Evolutionary conservation across 2,797 vertebrate species (phyloP).

Genomic region (Tolypeutes matacus): DNA sequence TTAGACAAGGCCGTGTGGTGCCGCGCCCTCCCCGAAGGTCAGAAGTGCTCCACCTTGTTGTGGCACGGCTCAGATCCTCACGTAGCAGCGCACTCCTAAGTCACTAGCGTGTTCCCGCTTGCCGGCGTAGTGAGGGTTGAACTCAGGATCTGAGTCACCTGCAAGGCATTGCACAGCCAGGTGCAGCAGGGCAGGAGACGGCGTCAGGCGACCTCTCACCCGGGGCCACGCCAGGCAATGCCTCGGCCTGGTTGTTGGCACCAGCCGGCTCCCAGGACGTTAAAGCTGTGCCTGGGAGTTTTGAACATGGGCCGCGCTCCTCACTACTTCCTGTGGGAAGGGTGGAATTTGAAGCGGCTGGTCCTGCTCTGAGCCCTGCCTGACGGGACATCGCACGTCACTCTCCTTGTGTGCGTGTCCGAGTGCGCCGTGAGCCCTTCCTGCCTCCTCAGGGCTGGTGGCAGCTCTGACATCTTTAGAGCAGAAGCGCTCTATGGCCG

Average conservation of each 20-base stretch:
- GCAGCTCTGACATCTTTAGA: not conserved
- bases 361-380: not conserved
- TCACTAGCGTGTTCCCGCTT: not conserved
- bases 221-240: not conserved
- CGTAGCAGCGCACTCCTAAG: not conserved
- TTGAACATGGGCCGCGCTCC: not conserved
- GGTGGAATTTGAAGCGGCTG: not conserved
- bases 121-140: not conserved
- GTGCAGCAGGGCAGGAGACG: not conserved
- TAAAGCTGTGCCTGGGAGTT: not conserved
- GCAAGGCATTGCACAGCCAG: not conserved
- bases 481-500: not conserved
- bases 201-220: not conserved
- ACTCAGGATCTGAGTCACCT: not conserved
- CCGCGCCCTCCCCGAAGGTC: not conserved
- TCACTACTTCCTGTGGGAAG: not conserved
- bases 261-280: not conserved
- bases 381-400: not conserved
- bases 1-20: not conserved
- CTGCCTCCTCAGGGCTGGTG: not conserved
- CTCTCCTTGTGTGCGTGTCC: not conserved
- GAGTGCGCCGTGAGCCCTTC: not conserved
- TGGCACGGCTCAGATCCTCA: conserved; percentile 4
- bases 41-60: not conserved
- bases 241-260: conserved; percentile 5